These are phyloP conservation scores for Lepidotrigona ventralis DNA, from an alignment of 1,140 invertebrate species.

Conservation along the genomic window DNA sequence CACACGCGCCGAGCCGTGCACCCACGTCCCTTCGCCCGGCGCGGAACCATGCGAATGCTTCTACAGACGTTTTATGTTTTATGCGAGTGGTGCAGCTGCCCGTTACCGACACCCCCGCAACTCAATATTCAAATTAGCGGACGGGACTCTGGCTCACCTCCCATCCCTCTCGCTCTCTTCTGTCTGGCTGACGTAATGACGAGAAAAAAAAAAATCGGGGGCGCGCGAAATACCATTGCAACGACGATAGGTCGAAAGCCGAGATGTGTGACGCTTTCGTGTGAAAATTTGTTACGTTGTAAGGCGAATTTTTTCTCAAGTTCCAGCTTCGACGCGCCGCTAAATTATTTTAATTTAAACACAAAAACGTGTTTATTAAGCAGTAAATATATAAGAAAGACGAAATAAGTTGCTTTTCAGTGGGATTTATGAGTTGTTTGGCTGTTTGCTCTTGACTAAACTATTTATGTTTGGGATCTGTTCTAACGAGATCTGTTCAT, in stretches of 20 bases:
- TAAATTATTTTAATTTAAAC: no score
- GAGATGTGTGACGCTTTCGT: not conserved
- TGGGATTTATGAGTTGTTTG: no score
- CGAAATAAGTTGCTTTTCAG: no score
- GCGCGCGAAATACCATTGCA: slow-evolving; percentile 66
- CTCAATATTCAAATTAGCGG: slow-evolving; percentile 78
- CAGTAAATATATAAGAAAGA: no score
- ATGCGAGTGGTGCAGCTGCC: slow-evolving; percentile 74
- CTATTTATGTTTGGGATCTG: no score
- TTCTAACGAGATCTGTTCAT: no score
- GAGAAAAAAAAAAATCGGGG: slow-evolving; percentile 63
- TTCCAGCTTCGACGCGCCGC: no score
- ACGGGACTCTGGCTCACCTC: slow-evolving; percentile 37
- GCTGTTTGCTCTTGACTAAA: no score
- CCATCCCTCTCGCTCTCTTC: slow-evolving; percentile 5
- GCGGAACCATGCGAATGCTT: slow-evolving; percentile 61
- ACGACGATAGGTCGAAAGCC: slow-evolving; percentile 57
- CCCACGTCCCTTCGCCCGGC: slow-evolving; percentile 59
- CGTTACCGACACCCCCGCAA: slow-evolving; percentile 76
- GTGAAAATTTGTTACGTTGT: not conserved
- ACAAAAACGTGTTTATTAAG: no score
- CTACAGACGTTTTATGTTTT: slow-evolving; percentile 75
- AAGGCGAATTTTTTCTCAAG: no score
- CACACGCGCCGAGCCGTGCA: slow-evolving; percentile 50
- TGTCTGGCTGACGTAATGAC: slow-evolving; percentile 57